Base-by-base conservation (phyloP, 2,888 invertebrate genomes). In the Phragmatobia fuliginosa region DNA sequence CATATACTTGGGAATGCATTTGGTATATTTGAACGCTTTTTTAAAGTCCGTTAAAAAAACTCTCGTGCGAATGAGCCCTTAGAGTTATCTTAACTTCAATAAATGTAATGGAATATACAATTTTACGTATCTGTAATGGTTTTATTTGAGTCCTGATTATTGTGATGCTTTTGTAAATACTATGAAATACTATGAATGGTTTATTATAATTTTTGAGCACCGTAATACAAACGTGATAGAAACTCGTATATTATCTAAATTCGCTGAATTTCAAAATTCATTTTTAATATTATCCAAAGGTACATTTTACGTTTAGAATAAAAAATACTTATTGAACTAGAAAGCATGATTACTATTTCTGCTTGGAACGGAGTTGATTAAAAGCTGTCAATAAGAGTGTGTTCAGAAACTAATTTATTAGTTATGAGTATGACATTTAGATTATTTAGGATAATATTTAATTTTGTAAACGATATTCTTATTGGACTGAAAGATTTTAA, bases 331-430 rank as follows among this genome's bases (percentile, higher is more conserved):
- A n/a, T n/a, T n/a, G n/a, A n/a, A n/a, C n/a, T n/a, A n/a, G n/a
- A n/a, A n/a, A n/a, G n/a, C n/a, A n/a, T n/a, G n/a, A n/a, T n/a
- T 28, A 6, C 16, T 16, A 16, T 11, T 28, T 58, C 62, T 68
- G 68, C 68, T 41, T 62, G 6, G 14, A 68, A 58, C 33, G 68
- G 45, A 68, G 63, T 45, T 16, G 18, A 16, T 18, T 14, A 1
- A 56, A 16, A 4, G 31, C 14, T 64, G 64, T 59, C 63, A 70
- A 10, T 2, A n/a, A 8, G 28, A 33, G 52, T 63, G 66, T 32
- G 69, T 69, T 72, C 68, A 36, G 25, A 72, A 68, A 49, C 63
- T n/a, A 25, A 31, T 8, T 18, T n/a, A n/a, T n/a, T n/a, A n/a
- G n/a, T n/a, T n/a, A n/a, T n/a, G n/a, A n/a, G n/a, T 49, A 10